Evolutionary conservation across 2,888 invertebrate genomes (phyloP).

Genomic region (Sphecodes monilicornis): DNA sequence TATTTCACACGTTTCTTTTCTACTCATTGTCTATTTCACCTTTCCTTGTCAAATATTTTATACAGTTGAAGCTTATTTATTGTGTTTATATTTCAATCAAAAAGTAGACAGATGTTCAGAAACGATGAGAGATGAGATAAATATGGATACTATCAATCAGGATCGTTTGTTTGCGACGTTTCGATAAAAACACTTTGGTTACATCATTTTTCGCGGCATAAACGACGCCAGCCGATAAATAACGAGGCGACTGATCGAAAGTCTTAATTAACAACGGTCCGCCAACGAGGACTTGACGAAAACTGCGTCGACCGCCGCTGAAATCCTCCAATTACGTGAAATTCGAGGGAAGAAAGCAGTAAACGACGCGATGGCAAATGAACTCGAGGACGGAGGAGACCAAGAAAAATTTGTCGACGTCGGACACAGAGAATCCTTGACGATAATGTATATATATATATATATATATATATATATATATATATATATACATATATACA

Average conservation of each 20-base stretch:
- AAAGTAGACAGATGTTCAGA: neutral
- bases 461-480: neutral
- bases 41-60: neutral
- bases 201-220: neutral
- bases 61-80: neutral
- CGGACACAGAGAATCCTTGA: conserved; percentile 18
- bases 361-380: conserved; percentile 9
- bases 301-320: neutral
- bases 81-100: neutral
- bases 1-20: no score
- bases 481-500: neutral
- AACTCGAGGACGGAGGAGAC: neutral
- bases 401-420: conserved; percentile 18
- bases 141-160: neutral
- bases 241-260: neutral
- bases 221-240: neutral
- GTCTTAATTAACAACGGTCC: neutral
- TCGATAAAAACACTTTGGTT: no score
- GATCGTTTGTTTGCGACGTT: neutral
- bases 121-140: neutral
- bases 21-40: no score
- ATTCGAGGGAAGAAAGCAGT: neutral
- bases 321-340: conserved; percentile 13
- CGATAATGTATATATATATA: neutral
- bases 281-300: neutral